Evolutionary conservation across 2,113 vertebrate genomes (phyloP), one percentile per base, ranked within the genome.

Genomic region (Phylloscopus whistleri): DNA sequence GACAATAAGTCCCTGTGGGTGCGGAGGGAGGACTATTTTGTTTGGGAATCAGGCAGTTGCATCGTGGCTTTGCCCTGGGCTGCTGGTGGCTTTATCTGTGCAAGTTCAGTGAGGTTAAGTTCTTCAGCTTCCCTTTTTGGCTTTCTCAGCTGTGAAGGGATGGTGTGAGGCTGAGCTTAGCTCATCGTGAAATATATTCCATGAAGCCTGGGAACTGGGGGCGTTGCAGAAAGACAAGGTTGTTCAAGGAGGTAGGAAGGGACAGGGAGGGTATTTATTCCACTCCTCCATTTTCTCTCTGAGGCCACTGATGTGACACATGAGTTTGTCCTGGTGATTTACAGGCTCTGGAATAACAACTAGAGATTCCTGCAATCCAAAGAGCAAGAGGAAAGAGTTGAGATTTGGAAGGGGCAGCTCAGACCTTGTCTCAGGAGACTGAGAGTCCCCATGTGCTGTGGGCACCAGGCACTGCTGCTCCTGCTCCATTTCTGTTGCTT

Each of bases 81-180:
- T 80, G 68, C 28, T 6, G 7, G 13, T 88, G 70, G 48, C 70
- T 85, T 89, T 87, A 24, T 85, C 62, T 62, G 19, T 86, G 76
- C 44, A 52, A 78, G 90, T 93, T 92, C 83, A 96, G 26, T 58
- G 16, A 91, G 90, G 85, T 95, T 91, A 90, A 37, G 60, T 81
- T 90, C 85, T 93, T 90, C 69, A 84, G 66, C 79, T 90, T 95
- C 83, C 60, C 66, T 93, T 95, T 85, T 91, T 78, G 74, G 72
- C 82, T 84, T 92, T 93, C 72, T 94, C 41, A 60, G 80, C 68
- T 93, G 68, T 1, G 7, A 95, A 93, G 63, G 48, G 27, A 76
- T 88, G 85, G 90, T 94, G 87, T 75, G 92, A 96, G 87, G 90
- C 90, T 96, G 76, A 89, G 90, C 70, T 84, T 83, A 90, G 86